phyloP scores from a whole-genome alignment of 2,797 vertebrate genomes.

The Phyllotis vaccarum region DNA sequence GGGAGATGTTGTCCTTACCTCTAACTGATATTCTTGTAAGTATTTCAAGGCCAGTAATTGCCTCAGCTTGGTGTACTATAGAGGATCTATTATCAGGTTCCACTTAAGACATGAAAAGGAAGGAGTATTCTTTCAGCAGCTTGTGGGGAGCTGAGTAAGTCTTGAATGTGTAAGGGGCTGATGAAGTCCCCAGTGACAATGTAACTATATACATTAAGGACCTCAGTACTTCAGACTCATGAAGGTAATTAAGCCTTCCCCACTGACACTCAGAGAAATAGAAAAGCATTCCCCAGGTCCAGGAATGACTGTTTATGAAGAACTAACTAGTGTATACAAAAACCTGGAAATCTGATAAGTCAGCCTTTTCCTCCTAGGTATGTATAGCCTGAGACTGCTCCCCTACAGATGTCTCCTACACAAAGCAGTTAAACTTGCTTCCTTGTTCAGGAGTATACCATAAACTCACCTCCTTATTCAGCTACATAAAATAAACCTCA shows the following conservation, averaged over 20 bases:
- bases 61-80: neutral
- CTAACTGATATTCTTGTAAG: rapidly evolving
- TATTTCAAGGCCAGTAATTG: neutral
- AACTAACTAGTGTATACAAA: neutral
- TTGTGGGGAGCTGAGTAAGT: neutral
- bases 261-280: neutral
- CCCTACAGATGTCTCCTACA: neutral
- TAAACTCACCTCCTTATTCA: neutral
- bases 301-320: neutral
- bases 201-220: neutral
- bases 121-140: neutral
- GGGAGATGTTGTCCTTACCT: neutral
- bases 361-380: neutral
- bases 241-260: neutral
- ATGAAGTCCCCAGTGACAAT: neutral
- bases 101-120: neutral
- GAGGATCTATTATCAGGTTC: neutral
- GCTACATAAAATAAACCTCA: too few species aligned
- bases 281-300: too few species aligned
- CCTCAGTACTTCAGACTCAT: neutral
- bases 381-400: neutral
- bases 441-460: neutral
- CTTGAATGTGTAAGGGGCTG: too few species aligned
- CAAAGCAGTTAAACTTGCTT: neutral
- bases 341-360: neutral